Conservation (phyloP, 1,140 invertebrate species). For the Drosophila sp. region DNA sequence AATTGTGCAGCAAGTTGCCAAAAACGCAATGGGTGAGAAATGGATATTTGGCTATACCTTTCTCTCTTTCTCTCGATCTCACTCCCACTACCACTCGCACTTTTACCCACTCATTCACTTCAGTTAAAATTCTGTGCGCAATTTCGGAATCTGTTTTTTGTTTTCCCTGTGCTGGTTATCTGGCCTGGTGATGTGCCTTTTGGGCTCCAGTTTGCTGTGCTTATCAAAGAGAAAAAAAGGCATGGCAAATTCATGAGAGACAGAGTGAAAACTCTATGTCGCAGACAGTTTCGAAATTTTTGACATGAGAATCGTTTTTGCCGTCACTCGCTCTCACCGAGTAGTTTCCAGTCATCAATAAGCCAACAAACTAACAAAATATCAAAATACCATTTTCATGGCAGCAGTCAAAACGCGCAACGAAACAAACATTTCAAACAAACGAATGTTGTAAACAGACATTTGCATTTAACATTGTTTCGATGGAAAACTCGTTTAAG, state of each 20-base stretch:
- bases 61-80: neutral
- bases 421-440: neutral
- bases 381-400: neutral
- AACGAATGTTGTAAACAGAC: slow-evolving; percentile 10
- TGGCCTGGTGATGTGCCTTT: too few relatives aligned
- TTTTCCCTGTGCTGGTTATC: too few relatives aligned
- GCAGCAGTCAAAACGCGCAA: neutral
- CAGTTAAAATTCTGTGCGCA: slow-evolving; percentile 9
- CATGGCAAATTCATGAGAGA: too few relatives aligned
- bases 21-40: slow-evolving; percentile 63
- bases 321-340: neutral
- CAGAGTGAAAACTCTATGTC: too few relatives aligned
- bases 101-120: neutral
- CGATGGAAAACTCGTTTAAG: too few relatives aligned
- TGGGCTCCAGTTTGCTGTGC: too few relatives aligned
- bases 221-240: too few relatives aligned
- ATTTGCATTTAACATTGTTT: neutral
- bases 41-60: slow-evolving; percentile 52
- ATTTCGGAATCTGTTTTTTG: neutral
- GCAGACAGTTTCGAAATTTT: neutral
- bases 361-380: slow-evolving; percentile 32
- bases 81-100: neutral
- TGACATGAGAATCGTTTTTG: slow-evolving; percentile 51
- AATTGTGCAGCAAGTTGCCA: slow-evolving; percentile 72
- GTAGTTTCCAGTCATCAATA: slow-evolving; percentile 31